These are phyloP conservation scores for Venusia cambrica DNA, from an alignment of 2,888 invertebrate species.

Conservation along the genomic window DNA sequence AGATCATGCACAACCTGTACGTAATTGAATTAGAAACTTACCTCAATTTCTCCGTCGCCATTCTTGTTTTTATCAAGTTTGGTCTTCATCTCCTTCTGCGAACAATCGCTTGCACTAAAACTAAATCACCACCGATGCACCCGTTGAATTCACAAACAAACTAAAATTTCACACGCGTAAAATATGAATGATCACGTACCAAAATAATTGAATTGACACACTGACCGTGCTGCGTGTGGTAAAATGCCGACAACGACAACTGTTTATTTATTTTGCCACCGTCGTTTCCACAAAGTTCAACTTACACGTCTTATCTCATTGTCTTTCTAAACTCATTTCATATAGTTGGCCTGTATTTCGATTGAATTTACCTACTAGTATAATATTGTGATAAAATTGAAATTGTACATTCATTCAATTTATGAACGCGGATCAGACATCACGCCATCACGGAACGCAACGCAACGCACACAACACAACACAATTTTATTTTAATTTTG, in stretches of 20 bases:
- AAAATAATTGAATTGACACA: constrained; percentile 71
- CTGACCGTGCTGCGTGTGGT: constrained; percentile 35
- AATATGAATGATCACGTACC: constrained; percentile 68
- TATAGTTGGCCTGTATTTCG: constrained; percentile 57
- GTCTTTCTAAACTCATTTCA: constrained; percentile 48
- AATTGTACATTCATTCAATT: constrained; percentile 43
- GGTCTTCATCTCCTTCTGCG: constrained; percentile 80
- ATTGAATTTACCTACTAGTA: too few relatives aligned
- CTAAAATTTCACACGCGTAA: constrained; percentile 58
- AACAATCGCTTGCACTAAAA: constrained; percentile 63
- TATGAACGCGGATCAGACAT: too few relatives aligned
- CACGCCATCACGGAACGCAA: too few relatives aligned
- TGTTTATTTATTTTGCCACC: constrained; percentile 14
- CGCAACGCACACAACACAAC: too few relatives aligned
- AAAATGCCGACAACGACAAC: constrained; percentile 64
- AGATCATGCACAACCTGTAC: constrained; percentile 14
- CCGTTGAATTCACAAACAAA: constrained; percentile 49
- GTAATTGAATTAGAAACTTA: constrained; percentile 49
- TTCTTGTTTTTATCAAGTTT: constrained; percentile 81
- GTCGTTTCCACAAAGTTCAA: constrained; percentile 2
- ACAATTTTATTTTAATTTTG: too few relatives aligned
- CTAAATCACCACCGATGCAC: constrained; percentile 57
- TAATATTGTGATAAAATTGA: constrained; percentile 48
- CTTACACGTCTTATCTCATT: constrained; percentile 23
- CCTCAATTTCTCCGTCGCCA: constrained; percentile 80